These are phyloP conservation scores for Scatophagus argus DNA, from an alignment of 2,113 vertebrate species.

Conservation along the genomic window DNA sequence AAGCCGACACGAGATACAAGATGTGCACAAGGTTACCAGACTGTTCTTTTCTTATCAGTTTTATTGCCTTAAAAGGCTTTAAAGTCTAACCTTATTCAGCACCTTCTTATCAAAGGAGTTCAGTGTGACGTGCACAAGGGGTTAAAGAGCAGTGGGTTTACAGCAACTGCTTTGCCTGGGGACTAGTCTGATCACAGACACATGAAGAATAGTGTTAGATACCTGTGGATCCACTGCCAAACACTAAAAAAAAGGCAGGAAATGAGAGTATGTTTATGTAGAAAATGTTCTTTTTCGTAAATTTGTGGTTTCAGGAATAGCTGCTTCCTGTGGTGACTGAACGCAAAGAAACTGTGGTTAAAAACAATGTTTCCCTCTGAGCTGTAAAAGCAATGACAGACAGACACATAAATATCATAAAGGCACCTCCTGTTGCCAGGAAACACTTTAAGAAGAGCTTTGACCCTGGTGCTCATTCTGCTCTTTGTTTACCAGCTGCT, in stretches of 20 bases:
- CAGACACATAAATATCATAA: slow-evolving; percentile 27
- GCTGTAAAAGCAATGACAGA: slow-evolving; percentile 10
- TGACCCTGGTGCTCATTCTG: background rate
- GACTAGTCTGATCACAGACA: background rate
- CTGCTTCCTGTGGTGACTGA: background rate
- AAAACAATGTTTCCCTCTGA: background rate
- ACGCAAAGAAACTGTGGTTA: background rate
- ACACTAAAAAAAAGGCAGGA: slow-evolving; percentile 9
- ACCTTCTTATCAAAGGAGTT: slow-evolving; percentile 52
- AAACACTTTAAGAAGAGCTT: slow-evolving; percentile 41
- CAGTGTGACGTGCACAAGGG: slow-evolving; percentile 17
- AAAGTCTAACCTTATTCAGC: slow-evolving; percentile 29
- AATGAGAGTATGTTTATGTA: background rate
- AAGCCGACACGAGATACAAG: background rate
- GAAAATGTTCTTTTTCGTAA: background rate
- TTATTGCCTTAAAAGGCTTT: background rate
- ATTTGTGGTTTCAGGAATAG: slow-evolving; percentile 5
- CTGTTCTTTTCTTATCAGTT: slow-evolving; percentile 52
- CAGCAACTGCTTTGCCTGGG: background rate
- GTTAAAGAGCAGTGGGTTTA: slow-evolving; percentile 43
- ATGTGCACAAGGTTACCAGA: slow-evolving; percentile 13
- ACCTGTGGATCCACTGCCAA: background rate
- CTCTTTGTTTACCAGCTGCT: background rate
- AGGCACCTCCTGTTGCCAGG: slow-evolving; percentile 48
- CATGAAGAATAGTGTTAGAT: background rate